A percentile compares a stretch with the other conserved stretches of the same genome.
Conservation (phyloP, 2,113 vertebrate species). For the Festucalex cinctus region DNA sequence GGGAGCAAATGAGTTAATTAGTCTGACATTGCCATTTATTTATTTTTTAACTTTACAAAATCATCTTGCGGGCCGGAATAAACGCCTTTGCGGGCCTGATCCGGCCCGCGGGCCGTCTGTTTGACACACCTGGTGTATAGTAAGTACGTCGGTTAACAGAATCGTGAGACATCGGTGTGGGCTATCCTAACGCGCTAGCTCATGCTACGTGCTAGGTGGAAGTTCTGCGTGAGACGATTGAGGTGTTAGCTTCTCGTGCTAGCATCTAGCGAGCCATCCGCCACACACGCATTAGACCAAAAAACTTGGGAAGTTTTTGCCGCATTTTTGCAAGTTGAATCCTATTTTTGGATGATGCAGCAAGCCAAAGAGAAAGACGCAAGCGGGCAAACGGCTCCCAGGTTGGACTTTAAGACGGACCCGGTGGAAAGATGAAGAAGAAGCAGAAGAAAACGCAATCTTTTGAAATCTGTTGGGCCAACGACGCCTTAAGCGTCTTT, state of each 20-base stretch:
- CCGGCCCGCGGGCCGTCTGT: no score
- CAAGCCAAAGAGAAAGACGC: neutral
- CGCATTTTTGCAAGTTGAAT: neutral
- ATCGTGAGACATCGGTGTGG: no score
- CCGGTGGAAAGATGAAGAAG: neutral
- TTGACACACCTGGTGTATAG: no score
- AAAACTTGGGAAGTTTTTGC: neutral
- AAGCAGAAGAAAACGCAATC: neutral
- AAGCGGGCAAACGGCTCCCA: neutral
- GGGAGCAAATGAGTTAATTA: no score
- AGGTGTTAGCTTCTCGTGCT: neutral
- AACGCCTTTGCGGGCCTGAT: no score
- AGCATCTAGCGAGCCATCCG: neutral
- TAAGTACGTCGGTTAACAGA: no score
- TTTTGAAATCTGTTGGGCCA: neutral
- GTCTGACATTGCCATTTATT: no score
- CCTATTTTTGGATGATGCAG: neutral
- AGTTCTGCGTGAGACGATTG: neutral
- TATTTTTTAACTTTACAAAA: no score
- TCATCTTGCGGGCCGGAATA: no score
- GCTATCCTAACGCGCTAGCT: neutral
- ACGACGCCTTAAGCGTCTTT: neutral
- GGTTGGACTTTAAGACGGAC: neutral
- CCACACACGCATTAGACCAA: neutral
- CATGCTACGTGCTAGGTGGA: neutral